Conservation (phyloP, 2,888 invertebrate genomes). For the Eretmocerus hayati region DNA sequence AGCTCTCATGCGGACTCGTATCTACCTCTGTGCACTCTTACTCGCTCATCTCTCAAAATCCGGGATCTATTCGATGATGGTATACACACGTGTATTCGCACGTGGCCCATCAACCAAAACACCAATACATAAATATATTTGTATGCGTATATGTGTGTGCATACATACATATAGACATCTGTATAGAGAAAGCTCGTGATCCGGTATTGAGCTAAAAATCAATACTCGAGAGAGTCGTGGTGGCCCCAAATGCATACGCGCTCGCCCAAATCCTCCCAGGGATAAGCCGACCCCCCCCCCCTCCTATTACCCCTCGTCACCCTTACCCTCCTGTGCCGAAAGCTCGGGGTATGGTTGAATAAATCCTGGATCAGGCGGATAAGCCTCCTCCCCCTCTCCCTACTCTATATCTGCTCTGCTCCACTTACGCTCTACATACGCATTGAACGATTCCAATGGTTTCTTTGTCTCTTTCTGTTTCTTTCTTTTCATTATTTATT, state of each 20-base stretch:
- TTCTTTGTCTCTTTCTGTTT: too few relatives aligned
- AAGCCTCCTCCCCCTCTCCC: constrained; percentile 33
- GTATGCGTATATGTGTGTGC: not conserved
- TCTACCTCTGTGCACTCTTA: too few relatives aligned
- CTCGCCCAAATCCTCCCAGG: constrained; percentile 11
- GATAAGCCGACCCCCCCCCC: constrained; percentile 19
- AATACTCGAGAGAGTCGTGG: constrained; percentile 31
- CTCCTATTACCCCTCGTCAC: constrained; percentile 25
- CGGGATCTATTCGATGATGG: too few relatives aligned
- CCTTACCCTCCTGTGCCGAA: constrained; percentile 38
- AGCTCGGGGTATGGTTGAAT: constrained; percentile 44
- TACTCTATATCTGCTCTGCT: constrained; percentile 1
- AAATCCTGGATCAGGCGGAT: constrained; percentile 48
- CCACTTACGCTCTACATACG: too few relatives aligned
- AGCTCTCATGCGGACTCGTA: too few relatives aligned
- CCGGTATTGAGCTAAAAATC: constrained; percentile 44
- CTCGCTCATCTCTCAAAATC: too few relatives aligned
- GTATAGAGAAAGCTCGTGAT: not conserved
- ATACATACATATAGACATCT: not conserved
- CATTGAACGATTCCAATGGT: too few relatives aligned
- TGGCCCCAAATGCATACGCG: constrained; percentile 13
- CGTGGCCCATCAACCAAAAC: too few relatives aligned
- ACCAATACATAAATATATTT: too few relatives aligned
- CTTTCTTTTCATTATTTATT: too few relatives aligned
- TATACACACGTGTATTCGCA: too few relatives aligned